Base-by-base conservation (phyloP, 1,140 invertebrate genomes). In the Drosophila prosaltans region DNA sequence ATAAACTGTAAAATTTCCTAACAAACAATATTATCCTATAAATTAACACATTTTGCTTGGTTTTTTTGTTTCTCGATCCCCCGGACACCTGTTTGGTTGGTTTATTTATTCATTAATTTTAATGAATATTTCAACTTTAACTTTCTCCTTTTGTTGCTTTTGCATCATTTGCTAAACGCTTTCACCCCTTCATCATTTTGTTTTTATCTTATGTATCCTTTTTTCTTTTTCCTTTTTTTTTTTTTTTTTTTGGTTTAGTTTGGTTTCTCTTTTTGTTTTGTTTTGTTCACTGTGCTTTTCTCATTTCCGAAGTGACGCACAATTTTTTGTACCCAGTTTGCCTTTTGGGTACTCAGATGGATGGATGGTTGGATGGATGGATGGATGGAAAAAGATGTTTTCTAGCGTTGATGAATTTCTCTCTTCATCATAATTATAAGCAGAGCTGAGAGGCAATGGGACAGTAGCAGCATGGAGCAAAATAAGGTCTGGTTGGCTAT, bases 221-320 rank as follows among this genome's bases (percentile, higher is more conserved):
- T 51, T 24, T 24, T 16, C 16, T 16, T 16, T 16, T 16, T 24
- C 11, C 21, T 51, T 51, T 51, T 24, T 24, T 16, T 16, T 48
- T n/a, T 65, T 28, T 3, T n/a, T 26, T 43, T 65, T 59, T 57
- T 62, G 21, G 39, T 51, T 51, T 51, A 36, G 32, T 36, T 36
- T 36, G 32, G 41, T 43, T 16, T 11, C n/a, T 43, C 1, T 43
- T 51, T 8, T 51, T 48, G 24, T 55, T 57, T 40, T 65, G 28
- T 39, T 57, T 60, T n/a, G 28, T 30, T 30, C 28, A 2, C 28
- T 30, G 28, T 30, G 28, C 48, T 70, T 58, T 81, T 60, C 80
- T 81, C 80, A 81, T 86, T 86, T 86, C 82, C 82, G 79, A 81
- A 81, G 77, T 86, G 82, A 86, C 84, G 81, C 54, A 83, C 73